Evolutionary conservation across 2,888 invertebrate genomes (phyloP).

Genomic region (Dendrolimus pini): DNA sequence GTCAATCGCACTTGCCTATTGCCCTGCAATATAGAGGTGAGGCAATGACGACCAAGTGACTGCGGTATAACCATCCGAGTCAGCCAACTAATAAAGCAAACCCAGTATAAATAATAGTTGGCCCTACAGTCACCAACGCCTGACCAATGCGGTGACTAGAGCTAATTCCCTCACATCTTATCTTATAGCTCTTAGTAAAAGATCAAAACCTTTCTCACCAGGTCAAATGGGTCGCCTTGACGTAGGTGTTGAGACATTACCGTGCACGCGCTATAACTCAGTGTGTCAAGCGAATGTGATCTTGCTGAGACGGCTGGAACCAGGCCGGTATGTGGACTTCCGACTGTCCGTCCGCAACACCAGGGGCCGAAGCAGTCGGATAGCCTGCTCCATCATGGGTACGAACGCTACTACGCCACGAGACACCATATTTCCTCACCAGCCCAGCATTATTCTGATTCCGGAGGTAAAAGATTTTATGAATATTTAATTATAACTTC

Average conservation of each 20-base stretch:
- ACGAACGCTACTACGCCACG: constrained; percentile 91
- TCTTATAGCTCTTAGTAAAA: too few species aligned
- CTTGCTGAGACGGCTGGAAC: constrained; percentile 84
- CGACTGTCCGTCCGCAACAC: constrained; percentile 84
- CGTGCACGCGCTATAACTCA: constrained; percentile 91
- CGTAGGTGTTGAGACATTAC: constrained; percentile 86
- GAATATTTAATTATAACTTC: too few species aligned
- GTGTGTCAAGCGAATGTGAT: constrained; percentile 93
- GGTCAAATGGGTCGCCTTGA: constrained; percentile 85
- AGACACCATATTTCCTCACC: constrained; percentile 88
- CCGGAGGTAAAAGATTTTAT: constrained; percentile 77
- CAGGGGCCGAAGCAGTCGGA: constrained; percentile 84
- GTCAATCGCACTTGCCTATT: too few species aligned
- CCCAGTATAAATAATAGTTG: too few species aligned
- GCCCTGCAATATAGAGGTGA: too few species aligned
- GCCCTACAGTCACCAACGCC: too few species aligned
- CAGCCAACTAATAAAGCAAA: too few species aligned
- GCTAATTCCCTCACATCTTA: too few species aligned
- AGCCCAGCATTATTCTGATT: constrained; percentile 84
- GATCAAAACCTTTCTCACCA: constrained; percentile 13
- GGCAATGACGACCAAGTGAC: too few species aligned
- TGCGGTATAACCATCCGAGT: too few species aligned
- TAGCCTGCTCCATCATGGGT: constrained; percentile 87
- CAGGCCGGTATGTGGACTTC: constrained; percentile 91
- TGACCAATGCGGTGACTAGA: too few species aligned